Percentiles rank a stretch among this genome's conserved stretches.
Conservation (phyloP, 2,888 invertebrate species). For the Drosophila multiciliata region DNA sequence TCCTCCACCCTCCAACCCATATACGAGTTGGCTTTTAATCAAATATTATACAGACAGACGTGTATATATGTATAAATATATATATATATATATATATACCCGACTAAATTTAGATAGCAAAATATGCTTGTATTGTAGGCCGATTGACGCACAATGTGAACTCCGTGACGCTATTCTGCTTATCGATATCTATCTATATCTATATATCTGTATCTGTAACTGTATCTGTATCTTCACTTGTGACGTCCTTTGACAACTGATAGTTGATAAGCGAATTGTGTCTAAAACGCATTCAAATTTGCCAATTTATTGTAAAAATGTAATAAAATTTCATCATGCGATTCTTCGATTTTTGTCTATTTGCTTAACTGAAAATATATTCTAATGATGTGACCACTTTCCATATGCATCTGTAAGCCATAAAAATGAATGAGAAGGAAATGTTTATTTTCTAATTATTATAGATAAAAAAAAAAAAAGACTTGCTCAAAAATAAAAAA, state of each 20-base stretch:
- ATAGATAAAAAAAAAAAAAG: background rate
- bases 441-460: constrained; percentile 42
- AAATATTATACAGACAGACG: constrained; percentile 50
- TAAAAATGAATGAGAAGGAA: constrained; percentile 5
- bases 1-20: constrained; percentile 5
- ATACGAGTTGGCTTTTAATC: constrained; percentile 51
- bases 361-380: background rate
- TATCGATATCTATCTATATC: constrained; percentile 45
- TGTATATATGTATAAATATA: constrained; percentile 14
- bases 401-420: constrained; percentile 1
- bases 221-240: constrained; percentile 31
- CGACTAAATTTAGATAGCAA: constrained; percentile 62
- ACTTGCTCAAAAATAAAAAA: background rate
- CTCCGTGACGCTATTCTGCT: constrained; percentile 68
- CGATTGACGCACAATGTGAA: constrained; percentile 73
- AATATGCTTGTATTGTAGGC: constrained; percentile 41
- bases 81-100: constrained; percentile 34
- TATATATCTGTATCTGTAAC: constrained; percentile 12
- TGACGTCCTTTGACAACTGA: constrained; percentile 47
- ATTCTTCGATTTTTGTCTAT: background rate
- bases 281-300: constrained; percentile 2
- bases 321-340: background rate
- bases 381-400: constrained; percentile 1
- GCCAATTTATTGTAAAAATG: constrained; percentile 9
- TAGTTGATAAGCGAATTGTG: constrained; percentile 41